Percentiles rank a stretch among this genome's conserved stretches.
Evolutionary conservation across 2,113 vertebrate genomes (phyloP).

Genomic region (Phalacrocorax aristotelis): DNA sequence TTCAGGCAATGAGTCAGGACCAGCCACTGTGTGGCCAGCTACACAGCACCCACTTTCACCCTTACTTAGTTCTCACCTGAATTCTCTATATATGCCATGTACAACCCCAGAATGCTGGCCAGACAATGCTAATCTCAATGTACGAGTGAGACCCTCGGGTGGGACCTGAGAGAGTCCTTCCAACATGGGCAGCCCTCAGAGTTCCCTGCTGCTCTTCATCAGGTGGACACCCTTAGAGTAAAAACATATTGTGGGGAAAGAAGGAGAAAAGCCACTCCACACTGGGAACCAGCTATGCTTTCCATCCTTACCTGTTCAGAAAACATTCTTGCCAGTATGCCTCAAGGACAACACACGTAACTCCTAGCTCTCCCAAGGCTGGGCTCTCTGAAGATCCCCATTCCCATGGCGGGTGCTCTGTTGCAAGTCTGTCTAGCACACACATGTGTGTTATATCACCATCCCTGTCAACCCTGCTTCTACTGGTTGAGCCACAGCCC

Average conservation of each 20-base stretch:
- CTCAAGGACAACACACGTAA: neutral
- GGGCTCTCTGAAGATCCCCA: neutral
- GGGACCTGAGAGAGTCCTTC: neutral
- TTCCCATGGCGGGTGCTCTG: accelerated
- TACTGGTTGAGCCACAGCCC: neutral
- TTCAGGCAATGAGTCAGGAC: neutral
- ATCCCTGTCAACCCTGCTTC: neutral
- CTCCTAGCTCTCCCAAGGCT: neutral
- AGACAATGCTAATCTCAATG: neutral
- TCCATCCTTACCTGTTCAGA: neutral
- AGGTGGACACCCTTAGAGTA: neutral
- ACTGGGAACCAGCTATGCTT: neutral
- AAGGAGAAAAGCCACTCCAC: neutral
- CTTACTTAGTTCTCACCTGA: neutral
- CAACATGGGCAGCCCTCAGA: neutral
- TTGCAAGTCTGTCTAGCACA: neutral
- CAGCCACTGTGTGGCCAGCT: neutral
- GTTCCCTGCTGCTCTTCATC: neutral
- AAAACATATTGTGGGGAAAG: neutral
- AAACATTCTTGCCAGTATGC: neutral
- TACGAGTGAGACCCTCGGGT: neutral
- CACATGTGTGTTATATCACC: neutral
- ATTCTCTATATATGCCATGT: neutral
- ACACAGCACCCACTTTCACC: neutral
- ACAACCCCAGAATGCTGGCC: neutral